Base-by-base conservation (phyloP, 2,888 invertebrate genomes). In the Merodon equestris region DNA sequence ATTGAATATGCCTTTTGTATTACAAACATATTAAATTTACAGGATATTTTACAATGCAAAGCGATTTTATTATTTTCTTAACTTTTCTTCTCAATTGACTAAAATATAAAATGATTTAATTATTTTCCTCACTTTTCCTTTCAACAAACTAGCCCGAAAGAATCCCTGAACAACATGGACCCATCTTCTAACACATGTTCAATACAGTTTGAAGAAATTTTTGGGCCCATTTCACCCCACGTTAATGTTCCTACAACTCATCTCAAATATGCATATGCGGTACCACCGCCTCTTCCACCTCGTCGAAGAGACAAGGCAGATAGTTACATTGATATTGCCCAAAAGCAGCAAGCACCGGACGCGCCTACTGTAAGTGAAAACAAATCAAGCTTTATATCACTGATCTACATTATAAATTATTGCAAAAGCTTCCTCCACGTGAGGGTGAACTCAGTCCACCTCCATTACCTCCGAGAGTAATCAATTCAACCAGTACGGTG, bases 371-470 rank as follows among this genome's bases (percentile, higher is more conserved):
- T 89, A 84, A 85, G 82, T 81, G n/a, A 5, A 40, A 42, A 17
- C 4, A 19, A 44, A 3, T n/a, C 48, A n/a, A 47, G 1, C 12
- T 9, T n/a, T 4, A 40, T 7, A 3, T 40, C 9, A 40, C 40
- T 40, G 3, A 40, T 7, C 9, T 40, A 9, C 40, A 10, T 40
- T 10, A 27, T 40, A n/a, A 40, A 1, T 40, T 54, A n/a, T n/a
- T n/a, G n/a, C n/a, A n/a, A n/a, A n/a, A 89, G 89, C 90, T 93
- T 84, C 94, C 93, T 57, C 93, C 93, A 7, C 90, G 93, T 72
- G 93, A 93, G 85, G 90, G 93, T 74, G 93, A 93, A 85, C 90
- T 91, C 54, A 91, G 92, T 83, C 92, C 93, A 42, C 93, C 93
- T 9, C 93, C 93, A 57, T 90, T 92, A 82, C 93, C 93, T 47